Base-by-base conservation (phyloP, 2,888 invertebrate species). In the Diarsia dahlii region DNA sequence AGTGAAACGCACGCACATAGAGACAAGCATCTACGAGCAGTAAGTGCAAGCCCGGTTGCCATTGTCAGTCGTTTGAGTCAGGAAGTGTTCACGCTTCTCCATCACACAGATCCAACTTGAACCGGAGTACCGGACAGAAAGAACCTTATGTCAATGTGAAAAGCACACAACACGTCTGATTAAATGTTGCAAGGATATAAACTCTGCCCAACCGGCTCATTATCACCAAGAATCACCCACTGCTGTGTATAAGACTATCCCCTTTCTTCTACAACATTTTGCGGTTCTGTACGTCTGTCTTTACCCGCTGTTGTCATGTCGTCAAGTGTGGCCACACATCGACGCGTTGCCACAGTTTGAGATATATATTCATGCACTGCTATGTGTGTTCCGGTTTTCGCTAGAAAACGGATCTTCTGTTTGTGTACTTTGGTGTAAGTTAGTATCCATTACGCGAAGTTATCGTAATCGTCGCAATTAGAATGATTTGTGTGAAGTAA, bases 381-480 rank as follows among this genome's bases (percentile, higher is more conserved):
- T 45, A 39, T 39, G 13, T 10, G 10, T 52, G 45, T 34, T 6
- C 4, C 6, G 23, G 8, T 34, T 70, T 12, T 46, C 9, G 3
- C 28, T 28, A 13, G 0, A 5, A 1, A 52, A 9, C 8, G 1
- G 9, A 15, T 0, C 20, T 72, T 50, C 23, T 72, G n/a, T 15
- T 18, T 2, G n/a, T 15, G 3, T 64, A 5, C 8, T 8, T 10
- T 23, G 45, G 0, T 65, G 54, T 52, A 64, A 18, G 48, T 34
- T 20, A 60, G 54, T 54, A 75, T 63, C 72, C 62, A 76, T 83
- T 82, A 72, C 34, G 5, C 3, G 54, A 70, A 83, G 67, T 83
- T 76, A 72, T 76, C 60, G 66, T 67, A 64, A 80, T 82, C 69
- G 72, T 39, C 54, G 69, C 72, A 76, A 80, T 80, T 71, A 83